Percentiles rank a stretch among this genome's conserved stretches.
phyloP scores from a whole-genome alignment of 1,140 invertebrate species.

The Steinernema khuongi region DNA sequence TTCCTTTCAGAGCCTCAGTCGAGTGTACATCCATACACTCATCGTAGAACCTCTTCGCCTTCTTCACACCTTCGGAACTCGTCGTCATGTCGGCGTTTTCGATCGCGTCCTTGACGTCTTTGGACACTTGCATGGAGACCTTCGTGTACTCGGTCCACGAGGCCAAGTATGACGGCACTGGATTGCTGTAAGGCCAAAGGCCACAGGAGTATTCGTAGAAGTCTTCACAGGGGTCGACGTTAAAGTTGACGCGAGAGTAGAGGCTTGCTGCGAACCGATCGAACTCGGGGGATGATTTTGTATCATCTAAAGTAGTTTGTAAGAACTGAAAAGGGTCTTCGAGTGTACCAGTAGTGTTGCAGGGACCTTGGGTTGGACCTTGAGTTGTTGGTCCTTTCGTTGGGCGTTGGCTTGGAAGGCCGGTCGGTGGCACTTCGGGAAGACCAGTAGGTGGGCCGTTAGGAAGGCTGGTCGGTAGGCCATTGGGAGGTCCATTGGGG shows the following conservation, averaged over 20 bases:
- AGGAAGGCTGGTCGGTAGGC: no score
- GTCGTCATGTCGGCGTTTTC: slow-evolving; percentile 15
- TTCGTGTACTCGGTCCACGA: slow-evolving; percentile 17
- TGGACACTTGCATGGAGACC: slow-evolving; percentile 7
- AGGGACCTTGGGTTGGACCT: not conserved
- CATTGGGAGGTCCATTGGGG: no score
- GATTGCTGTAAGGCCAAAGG: slow-evolving; percentile 53
- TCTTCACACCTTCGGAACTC: slow-evolving; percentile 19
- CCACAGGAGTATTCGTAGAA: slow-evolving; percentile 64
- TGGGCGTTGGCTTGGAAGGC: no score
- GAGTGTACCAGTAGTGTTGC: not conserved
- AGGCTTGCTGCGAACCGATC: not conserved
- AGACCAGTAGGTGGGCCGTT: no score
- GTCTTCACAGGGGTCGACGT: slow-evolving; percentile 62
- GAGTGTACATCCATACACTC: not conserved
- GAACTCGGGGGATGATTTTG: not conserved
- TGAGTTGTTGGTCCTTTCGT: no score
- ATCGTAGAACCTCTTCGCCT: slow-evolving; percentile 22
- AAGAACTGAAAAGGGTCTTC: not conserved
- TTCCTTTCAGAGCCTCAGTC: slow-evolving; percentile 18
- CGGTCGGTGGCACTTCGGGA: no score
- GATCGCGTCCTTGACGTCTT: slow-evolving; percentile 18
- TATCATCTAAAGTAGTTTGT: no score
- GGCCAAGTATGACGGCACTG: slow-evolving; percentile 42
- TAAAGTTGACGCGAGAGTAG: slow-evolving; percentile 66